Percentiles rank a stretch among this genome's conserved stretches.
Conservation (phyloP, 2,797 vertebrate species). For the Heteromormyrus szaboi region DNA sequence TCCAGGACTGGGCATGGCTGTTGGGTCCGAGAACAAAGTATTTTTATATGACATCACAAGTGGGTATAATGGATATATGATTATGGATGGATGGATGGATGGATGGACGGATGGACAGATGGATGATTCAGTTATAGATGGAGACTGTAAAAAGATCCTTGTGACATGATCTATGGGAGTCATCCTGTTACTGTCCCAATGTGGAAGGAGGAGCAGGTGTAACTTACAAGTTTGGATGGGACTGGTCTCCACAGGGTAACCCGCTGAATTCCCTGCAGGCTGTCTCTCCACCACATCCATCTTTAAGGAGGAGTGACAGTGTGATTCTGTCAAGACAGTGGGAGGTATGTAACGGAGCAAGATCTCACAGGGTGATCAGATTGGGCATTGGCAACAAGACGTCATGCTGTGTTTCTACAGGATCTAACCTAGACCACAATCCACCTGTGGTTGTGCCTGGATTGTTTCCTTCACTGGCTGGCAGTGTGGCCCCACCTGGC, state of each 20-base stretch:
- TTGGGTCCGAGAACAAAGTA: background rate
- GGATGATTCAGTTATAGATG: background rate
- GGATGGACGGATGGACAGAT: background rate
- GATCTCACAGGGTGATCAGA: background rate
- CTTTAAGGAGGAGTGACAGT: slow-evolving; percentile 80
- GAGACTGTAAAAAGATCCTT: background rate
- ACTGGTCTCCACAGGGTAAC: slow-evolving; percentile 48
- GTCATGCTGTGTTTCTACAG: background rate
- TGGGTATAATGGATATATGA: background rate
- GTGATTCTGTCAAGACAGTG: slow-evolving; percentile 69
- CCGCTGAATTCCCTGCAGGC: slow-evolving; percentile 63
- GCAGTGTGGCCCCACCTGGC: slow-evolving; percentile 87
- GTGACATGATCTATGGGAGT: background rate
- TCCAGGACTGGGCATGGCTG: background rate
- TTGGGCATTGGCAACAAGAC: background rate
- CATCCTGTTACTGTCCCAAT: background rate
- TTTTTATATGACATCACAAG: background rate
- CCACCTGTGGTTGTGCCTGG: slow-evolving; percentile 81
- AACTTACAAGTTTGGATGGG: slow-evolving; percentile 74
- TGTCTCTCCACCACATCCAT: slow-evolving; percentile 85
- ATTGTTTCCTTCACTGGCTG: slow-evolving; percentile 74
- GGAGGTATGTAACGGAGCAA: slow-evolving; percentile 17
- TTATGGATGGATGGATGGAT: background rate
- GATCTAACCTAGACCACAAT: slow-evolving; percentile 67
- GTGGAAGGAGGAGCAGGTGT: background rate